phyloP scores from a whole-genome alignment of 1,140 invertebrate species.

The Platyscapa corneri region DNA sequence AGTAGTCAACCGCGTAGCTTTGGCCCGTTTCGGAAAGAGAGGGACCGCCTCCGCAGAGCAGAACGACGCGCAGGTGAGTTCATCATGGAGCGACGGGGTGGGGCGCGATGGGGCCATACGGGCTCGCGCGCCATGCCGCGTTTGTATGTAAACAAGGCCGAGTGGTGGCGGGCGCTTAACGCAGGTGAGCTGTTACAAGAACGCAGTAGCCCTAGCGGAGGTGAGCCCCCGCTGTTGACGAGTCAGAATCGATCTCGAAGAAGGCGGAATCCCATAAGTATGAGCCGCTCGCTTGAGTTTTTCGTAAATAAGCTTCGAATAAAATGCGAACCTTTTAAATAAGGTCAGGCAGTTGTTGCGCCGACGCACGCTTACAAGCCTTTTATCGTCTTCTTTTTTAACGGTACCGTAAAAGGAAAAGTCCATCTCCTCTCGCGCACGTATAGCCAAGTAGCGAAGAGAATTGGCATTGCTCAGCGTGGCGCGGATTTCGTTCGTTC shows the following conservation, averaged over 20 bases:
- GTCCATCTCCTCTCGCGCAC: background rate
- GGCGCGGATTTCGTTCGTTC: background rate
- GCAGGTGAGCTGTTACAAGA: constrained; percentile 30
- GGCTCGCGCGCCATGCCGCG: background rate
- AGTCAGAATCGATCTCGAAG: too few relatives aligned
- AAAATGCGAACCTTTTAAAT: background rate
- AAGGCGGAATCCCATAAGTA: too few relatives aligned
- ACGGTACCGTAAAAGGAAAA: constrained; percentile 45
- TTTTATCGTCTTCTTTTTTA: constrained; percentile 15
- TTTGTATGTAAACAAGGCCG: constrained; percentile 5
- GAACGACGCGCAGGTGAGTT: background rate
- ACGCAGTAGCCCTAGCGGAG: background rate
- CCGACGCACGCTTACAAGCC: background rate
- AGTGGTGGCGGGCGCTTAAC: too few relatives aligned
- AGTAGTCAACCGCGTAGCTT: background rate
- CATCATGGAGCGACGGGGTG: background rate
- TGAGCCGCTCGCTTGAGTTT: too few relatives aligned
- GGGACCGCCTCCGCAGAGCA: too few relatives aligned
- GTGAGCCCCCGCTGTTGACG: background rate
- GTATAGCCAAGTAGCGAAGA: constrained; percentile 6
- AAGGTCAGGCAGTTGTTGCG: background rate
- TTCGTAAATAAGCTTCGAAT: background rate
- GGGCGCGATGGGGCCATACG: background rate
- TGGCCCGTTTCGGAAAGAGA: background rate
- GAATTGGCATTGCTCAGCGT: constrained; percentile 17